These are phyloP conservation scores for Amphipoea lucens DNA, from an alignment of 2,888 invertebrate genomes.

Conservation along the genomic window DNA sequence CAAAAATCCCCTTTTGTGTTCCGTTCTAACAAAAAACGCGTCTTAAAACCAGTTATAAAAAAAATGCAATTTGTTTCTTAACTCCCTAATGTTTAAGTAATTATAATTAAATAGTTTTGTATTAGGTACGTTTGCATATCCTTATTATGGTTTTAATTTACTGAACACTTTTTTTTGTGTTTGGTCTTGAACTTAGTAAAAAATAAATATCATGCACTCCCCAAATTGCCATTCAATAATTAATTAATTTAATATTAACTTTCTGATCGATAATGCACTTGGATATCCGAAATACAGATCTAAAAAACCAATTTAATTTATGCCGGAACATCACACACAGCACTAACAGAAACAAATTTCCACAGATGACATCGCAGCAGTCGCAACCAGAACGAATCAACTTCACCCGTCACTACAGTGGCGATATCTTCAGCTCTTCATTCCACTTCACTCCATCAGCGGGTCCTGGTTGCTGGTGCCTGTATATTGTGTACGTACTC, in stretches of 20 bases:
- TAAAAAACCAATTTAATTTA: background rate
- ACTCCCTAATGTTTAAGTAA: background rate
- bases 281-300: background rate
- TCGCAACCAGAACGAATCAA: background rate
- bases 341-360: background rate
- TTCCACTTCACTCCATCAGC: background rate
- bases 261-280: background rate
- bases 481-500: conserved; percentile 23
- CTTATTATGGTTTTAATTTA: background rate
- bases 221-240: background rate
- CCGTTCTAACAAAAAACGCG: background rate
- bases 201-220: background rate
- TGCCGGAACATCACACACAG: too few species aligned
- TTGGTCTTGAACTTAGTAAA: background rate
- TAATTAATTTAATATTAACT: background rate
- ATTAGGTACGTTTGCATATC: background rate
- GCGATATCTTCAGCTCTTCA: background rate
- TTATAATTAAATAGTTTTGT: background rate
- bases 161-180: too few species aligned
- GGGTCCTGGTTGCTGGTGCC: background rate
- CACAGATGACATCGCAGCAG: conserved; percentile 8
- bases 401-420: background rate
- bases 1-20: background rate
- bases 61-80: background rate
- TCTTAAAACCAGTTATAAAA: background rate